Evolutionary conservation across 2,797 vertebrate genomes (phyloP).

Genomic region (Schizopygopsis malacanthus): DNA sequence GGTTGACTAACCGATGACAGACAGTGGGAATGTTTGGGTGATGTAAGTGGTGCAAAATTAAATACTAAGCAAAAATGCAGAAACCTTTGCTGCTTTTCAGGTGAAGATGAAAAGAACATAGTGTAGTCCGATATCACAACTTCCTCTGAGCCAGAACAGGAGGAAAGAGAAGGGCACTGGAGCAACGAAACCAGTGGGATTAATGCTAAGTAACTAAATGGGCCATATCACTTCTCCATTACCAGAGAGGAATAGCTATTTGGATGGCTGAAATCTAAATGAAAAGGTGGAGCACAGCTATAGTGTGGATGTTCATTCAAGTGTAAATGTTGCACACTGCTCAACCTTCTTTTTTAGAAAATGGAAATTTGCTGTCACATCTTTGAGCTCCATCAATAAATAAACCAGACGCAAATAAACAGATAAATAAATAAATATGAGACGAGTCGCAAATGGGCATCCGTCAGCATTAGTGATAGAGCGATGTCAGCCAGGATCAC

Average conservation of each 20-base stretch:
- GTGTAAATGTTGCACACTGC: conserved; percentile 66
- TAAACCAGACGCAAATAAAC: conserved; percentile 81
- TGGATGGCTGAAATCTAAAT: conserved; percentile 70
- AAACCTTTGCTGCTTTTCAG: background rate
- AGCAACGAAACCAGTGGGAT: conserved; percentile 72
- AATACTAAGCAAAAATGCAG: background rate
- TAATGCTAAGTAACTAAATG: conserved; percentile 79
- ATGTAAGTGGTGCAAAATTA: background rate
- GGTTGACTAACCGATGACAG: background rate
- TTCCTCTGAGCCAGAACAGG: conserved; percentile 42
- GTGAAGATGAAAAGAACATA: background rate
- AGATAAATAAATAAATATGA: conserved; percentile 82
- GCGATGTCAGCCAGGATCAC: conserved; percentile 73
- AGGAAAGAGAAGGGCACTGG: conserved; percentile 51
- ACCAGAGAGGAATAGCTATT: conserved; percentile 73
- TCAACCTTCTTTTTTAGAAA: conserved; percentile 62
- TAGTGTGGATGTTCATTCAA: conserved; percentile 58
- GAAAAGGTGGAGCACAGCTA: conserved; percentile 69
- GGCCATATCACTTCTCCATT: conserved; percentile 77
- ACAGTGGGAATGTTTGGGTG: background rate
- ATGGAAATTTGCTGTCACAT: conserved; percentile 72
- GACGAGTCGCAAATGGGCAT: conserved; percentile 75
- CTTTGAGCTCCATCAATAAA: conserved; percentile 79
- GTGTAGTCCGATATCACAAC: background rate
- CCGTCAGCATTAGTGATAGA: conserved; percentile 80